These are phyloP conservation scores for Paralichthys olivaceus DNA, from an alignment of 2,113 vertebrate species.

Conservation along the genomic window DNA sequence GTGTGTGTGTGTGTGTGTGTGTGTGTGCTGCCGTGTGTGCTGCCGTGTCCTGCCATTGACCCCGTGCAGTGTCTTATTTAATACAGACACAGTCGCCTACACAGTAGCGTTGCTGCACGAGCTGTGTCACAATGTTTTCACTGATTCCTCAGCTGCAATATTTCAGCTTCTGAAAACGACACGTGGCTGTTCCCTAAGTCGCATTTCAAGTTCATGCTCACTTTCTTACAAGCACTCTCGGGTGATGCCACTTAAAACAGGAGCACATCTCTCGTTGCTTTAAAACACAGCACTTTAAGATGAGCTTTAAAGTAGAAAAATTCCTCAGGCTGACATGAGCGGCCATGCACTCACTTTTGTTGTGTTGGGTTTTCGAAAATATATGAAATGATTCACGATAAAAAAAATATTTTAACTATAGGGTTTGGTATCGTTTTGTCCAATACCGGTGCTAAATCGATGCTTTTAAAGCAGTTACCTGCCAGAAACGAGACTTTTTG, in stretches of 20 bases:
- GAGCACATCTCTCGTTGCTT: neutral
- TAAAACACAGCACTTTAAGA: neutral
- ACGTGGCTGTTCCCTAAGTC: neutral
- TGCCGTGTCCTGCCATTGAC: conserved; percentile 49
- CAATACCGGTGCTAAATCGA: too few relatives aligned
- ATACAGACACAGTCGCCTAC: conserved; percentile 43
- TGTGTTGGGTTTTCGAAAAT: too few relatives aligned
- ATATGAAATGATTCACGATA: too few relatives aligned
- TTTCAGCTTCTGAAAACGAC: neutral
- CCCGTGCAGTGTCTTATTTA: conserved; percentile 46
- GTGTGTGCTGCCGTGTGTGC: conserved; percentile 58
- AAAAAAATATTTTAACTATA: too few relatives aligned
- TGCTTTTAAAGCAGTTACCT: too few relatives aligned
- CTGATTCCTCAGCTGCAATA: conserved; percentile 22
- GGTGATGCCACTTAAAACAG: neutral
- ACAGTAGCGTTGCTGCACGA: conserved; percentile 25
- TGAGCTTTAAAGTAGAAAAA: neutral
- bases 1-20: conserved; percentile 20
- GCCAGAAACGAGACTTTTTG: too few relatives aligned
- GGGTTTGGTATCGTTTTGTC: too few relatives aligned
- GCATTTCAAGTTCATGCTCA: neutral
- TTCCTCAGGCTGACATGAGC: neutral
- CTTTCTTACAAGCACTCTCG: neutral
- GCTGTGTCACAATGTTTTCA: conserved; percentile 24
- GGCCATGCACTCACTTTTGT: too few relatives aligned